Base-by-base conservation (phyloP, 2,113 vertebrate species). In the Alligator mississippiensis region DNA sequence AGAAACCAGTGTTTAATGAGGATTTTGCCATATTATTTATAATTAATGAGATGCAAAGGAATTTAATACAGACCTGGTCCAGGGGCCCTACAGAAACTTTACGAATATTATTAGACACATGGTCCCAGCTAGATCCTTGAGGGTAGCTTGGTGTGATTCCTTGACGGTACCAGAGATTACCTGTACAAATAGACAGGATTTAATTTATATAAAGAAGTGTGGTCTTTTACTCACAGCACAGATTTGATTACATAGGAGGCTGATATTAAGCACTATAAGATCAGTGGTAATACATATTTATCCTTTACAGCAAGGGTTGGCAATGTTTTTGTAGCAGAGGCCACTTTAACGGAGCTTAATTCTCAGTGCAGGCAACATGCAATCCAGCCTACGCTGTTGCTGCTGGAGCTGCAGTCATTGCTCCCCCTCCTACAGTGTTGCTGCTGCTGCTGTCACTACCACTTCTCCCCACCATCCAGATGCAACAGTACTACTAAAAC, bases 41-140 rank as follows among this genome's bases (percentile, higher is more conserved):
- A 61, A 76, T 14, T 54, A 28, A 25, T n/a, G 25, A 80, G 62
- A 10, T 27, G 22, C 1, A 66, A 92, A 47, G 61, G 59, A 84
- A 9, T 64, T 63, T 3, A 63, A 72, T 63, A 89, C 98, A 60
- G 63, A 99, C 99, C 99, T 99, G 99, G 97, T 99, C 99, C 94
- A 99, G 96, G 12, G 99, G 99, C 13, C 99, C 99, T 15, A 99
- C 95, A 5, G 99, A 99, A 74, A 99, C 99, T 77, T 98, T 99
- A 18, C 99, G 98, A 81, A 99, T 99, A 4, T 99, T 99, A 93
- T 99, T 99, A 28, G 99, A 99, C 80, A 99, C 98, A 2, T 99
- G 99, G 22, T 99, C 99, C 99, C 99, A 99, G 28, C 97, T 93
- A 12, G 98, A 98, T 75, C 99, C 99, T 93, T 99, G 99, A 5